phyloP scores from a whole-genome alignment of 2,797 vertebrate genomes.

The Chiloscyllium punctatum region DNA sequence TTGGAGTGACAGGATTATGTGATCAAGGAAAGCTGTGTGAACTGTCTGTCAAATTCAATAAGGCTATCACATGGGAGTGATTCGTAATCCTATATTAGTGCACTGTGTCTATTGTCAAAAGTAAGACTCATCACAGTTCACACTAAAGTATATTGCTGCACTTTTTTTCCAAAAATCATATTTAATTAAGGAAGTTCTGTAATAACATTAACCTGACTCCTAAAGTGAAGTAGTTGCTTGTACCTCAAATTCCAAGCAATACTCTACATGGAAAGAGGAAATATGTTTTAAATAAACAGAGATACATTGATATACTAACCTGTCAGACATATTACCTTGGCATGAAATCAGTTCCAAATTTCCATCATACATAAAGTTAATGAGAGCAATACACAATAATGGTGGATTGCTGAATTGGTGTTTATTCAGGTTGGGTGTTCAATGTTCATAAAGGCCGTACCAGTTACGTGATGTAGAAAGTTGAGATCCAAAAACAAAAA shows the following conservation, averaged over 20 bases:
- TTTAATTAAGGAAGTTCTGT: not conserved
- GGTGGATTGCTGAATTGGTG: not conserved
- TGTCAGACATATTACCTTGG: not conserved
- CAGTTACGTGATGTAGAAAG: not conserved
- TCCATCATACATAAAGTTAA: not conserved
- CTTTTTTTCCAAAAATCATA: not conserved
- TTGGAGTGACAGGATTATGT: conserved; percentile 49
- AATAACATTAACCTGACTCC: not conserved
- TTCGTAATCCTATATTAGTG: not conserved
- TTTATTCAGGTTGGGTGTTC: not conserved
- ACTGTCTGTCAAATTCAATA: conserved; percentile 31
- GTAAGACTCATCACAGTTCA: not conserved
- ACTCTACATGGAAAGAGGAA: not conserved
- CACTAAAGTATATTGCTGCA: not conserved
- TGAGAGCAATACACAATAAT: not conserved
- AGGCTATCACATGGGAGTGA: not conserved
- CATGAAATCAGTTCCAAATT: not conserved
- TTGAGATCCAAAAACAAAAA: not conserved
- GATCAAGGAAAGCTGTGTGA: conserved; percentile 48
- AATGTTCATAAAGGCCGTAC: not conserved
- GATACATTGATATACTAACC: not conserved
- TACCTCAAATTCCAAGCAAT: not conserved
- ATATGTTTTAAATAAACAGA: not conserved
- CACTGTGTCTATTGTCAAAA: not conserved
- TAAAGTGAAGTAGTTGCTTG: not conserved